Base-by-base conservation (phyloP, 2,888 invertebrate species). In the Eudasyphora cyanicolor region DNA sequence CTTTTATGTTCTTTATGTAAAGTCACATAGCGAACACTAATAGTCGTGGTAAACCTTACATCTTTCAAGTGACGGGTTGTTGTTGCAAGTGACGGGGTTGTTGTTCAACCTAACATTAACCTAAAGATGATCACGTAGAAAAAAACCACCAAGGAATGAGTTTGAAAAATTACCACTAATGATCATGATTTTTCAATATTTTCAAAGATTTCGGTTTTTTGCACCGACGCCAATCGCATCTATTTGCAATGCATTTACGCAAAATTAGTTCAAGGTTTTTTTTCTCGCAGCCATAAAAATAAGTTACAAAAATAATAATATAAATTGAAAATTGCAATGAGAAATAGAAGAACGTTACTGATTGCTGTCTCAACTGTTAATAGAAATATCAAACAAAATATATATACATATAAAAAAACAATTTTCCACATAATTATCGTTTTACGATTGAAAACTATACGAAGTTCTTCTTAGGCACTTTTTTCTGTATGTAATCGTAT, bases 341-440 rank as follows among this genome's bases (percentile, higher is more conserved):
- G 19, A 35, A 64, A 29, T 19, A 19, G 7, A 64, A 35, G 42
- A 67, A 67, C 67, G 21, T 67, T 67, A 42, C 42, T 24, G 67
- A 67, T 42, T 24, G 35, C 10, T 10, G 10, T 38, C 14, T 60
- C 19, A 67, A 38, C 19, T 38, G 64, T 32, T 19, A 64, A 19
- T 3, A 35, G 10, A 64, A 64, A 64, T 21, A 38, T 42, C 38
- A 62, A 24, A 19, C 51, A 24, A 64, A 76, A n/a, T n/a, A n/a
- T n/a, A n/a, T n/a, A n/a, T n/a, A n/a, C n/a, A n/a, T n/a, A n/a
- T n/a, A n/a, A n/a, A n/a, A n/a, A 80, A 77, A 29, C 73, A 84
- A 84, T 84, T 81, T 81, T 84, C 81, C 73, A 74, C 78, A 81
- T 73, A 79, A 84, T 84, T 84, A 84, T 79, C 60, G 27, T 76